phyloP scores from a whole-genome alignment of 2,797 vertebrate species.

The Alosa sapidissima region DNA sequence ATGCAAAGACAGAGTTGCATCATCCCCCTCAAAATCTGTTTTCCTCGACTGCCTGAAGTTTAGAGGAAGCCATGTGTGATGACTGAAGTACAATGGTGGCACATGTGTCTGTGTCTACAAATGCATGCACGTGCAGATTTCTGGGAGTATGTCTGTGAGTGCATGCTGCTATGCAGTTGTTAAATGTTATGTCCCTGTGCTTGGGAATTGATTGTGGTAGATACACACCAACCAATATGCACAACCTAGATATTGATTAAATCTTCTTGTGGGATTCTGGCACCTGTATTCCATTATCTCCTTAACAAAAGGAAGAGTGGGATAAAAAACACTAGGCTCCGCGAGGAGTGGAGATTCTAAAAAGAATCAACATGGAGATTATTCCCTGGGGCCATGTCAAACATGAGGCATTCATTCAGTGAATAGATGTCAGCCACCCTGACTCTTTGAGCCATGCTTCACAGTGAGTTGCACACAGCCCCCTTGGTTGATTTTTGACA shows the following conservation, averaged over 20 bases:
- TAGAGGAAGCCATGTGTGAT: neutral
- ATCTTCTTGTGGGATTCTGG: constrained; percentile 14
- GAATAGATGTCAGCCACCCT: neutral
- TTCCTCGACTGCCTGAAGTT: constrained; percentile 19
- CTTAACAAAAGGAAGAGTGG: neutral
- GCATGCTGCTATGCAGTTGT: neutral
- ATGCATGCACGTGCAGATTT: neutral
- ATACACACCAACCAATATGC: neutral
- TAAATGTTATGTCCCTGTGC: neutral
- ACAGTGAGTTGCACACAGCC: neutral
- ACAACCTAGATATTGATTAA: constrained; percentile 10
- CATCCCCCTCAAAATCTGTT: neutral
- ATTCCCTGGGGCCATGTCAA: neutral
- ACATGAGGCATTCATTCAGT: neutral
- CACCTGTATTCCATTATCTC: constrained; percentile 20
- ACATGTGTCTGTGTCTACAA: neutral
- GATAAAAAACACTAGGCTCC: neutral
- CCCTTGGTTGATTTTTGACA: neutral
- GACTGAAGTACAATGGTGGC: neutral
- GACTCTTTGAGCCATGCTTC: neutral
- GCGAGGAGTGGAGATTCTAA: neutral
- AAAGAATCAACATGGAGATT: constrained; percentile 18
- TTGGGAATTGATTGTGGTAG: neutral
- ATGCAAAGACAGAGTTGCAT: neutral
- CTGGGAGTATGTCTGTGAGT: neutral